Evolutionary conservation across 1,140 invertebrate genomes (phyloP), one percentile per base, ranked within the genome.

Genomic region (Chrysopa pallens): DNA sequence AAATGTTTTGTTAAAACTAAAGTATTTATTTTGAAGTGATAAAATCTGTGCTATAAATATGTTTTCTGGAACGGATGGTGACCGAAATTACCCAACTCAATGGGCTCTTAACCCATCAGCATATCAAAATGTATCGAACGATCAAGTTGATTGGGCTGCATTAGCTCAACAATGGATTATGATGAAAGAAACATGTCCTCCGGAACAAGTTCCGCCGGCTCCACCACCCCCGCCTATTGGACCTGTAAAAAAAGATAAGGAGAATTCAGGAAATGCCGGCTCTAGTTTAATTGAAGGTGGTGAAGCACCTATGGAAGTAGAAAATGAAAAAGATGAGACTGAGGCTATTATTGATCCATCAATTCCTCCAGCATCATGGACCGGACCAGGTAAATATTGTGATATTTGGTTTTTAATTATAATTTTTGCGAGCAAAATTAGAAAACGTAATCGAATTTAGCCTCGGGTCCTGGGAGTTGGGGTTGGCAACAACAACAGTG

Each of bases 121-220:
- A 54, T 61, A 56, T 42, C 56, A 60, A 59, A 70, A 69, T 55
- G 58, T 69, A 46, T 40, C 54, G 9, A 65, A 65, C 46, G 72
- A 70, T 47, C 61, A 68, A 74, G 91, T 95, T 42, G 91, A 96
- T 62, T 95, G 92, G 91, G 91, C 89, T 28, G 78, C 84, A 42
- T 62, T 96, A 48, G 91, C 92, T 12, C 91, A 95, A 55, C 90
- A 95, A 74, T 95, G 92, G 92, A 96, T 96, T 47, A 83, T 85
- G 56, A 93, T 94, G 86, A 91, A 92, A 55, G 87, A 91, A 58
- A 70, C 73, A 12, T 64, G 67, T 33, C 68, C 69, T 2, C 56
- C 65, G 29, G 59, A 67, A 29, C 50, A 62, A 29, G 49, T 62
- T n/a, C 56, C 63, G 17, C 57, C 68, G 36, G 63, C 67, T 45